Evolutionary conservation across 1,140 invertebrate genomes (phyloP), one percentile per base, ranked within the genome.

Genomic region (Atta cephalotes): DNA sequence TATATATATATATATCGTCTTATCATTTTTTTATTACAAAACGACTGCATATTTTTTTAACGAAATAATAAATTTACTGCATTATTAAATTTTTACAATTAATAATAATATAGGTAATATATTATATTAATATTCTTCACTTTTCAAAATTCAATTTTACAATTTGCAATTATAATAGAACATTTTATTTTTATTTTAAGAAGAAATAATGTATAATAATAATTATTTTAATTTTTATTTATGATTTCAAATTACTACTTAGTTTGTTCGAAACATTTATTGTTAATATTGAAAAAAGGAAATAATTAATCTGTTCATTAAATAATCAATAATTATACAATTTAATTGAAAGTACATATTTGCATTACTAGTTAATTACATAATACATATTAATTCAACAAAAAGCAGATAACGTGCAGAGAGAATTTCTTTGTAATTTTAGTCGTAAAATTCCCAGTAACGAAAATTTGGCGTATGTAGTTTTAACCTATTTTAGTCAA

Each of bases 401-500:
- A 21, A 45, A 78, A 31, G 25, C 35, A 6, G 1, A 31, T 18
- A 63, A 2, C 76, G 16, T 16, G 6, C 12, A n/a, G 21, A 51
- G 66, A 70, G 21, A 56, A 81, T 25, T 14, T 25, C 78, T 58
- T 53, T 0, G 14, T 39, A 56, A 81, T 81, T 81, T 81, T 45
- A 74, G 12, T 71, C 35, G 66, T 51, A 16, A 18, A 45, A 60
- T 63, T 51, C 21, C 1, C 39, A 58, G 25, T 21, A 62, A 51
- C 56, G 58, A 84, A 45, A 84, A 74, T 74, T 84, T 18, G 39
- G 12, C 53, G 18, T 21, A 21, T 68, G 58, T 49, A 84, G 70
- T 18, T 62, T 60, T 60, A 49, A 84, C 80, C 25, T 9, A 84
- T 84, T 84, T 74, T 62, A 63, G 56, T 62, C 53, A 62, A 74